phyloP scores from a whole-genome alignment of 64 coral and sea anemone genomes.

The Orbicella faveolata region DNA sequence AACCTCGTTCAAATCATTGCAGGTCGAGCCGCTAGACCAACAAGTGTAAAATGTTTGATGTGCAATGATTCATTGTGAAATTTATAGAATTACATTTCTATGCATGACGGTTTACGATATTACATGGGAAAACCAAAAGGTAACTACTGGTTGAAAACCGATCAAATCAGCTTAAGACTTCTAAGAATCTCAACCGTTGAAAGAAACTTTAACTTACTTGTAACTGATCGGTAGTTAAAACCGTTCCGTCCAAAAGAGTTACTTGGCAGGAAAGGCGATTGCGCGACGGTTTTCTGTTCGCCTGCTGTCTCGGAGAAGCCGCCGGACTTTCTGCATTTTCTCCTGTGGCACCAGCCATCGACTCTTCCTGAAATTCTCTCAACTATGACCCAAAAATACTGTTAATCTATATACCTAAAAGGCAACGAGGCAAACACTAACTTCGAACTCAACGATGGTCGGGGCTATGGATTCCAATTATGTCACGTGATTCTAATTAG shows the following conservation, averaged over 20 bases:
- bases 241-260: conserved; percentile 53
- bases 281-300: conserved; percentile 36
- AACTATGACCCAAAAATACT: neutral
- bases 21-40: neutral
- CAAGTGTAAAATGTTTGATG: no score
- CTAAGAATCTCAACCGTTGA: neutral
- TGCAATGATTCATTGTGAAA: no score
- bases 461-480: neutral
- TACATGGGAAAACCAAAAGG: neutral
- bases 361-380: neutral
- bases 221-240: conserved; percentile 51
- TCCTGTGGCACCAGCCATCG: conserved; percentile 32
- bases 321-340: conserved; percentile 22
- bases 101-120: neutral
- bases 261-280: conserved; percentile 58
- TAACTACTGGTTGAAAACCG: neutral
- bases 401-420: neutral
- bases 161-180: neutral
- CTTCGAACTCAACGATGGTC: neutral
- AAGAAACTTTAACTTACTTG: conserved; percentile 31
- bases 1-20: neutral
- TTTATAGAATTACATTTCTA: no score
- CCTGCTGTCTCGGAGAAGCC: conserved; percentile 27
- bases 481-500: conserved; percentile 12
- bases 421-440: neutral